Base-by-base conservation (phyloP, 2,797 vertebrate genomes). In the Toxotes lorentzi region DNA sequence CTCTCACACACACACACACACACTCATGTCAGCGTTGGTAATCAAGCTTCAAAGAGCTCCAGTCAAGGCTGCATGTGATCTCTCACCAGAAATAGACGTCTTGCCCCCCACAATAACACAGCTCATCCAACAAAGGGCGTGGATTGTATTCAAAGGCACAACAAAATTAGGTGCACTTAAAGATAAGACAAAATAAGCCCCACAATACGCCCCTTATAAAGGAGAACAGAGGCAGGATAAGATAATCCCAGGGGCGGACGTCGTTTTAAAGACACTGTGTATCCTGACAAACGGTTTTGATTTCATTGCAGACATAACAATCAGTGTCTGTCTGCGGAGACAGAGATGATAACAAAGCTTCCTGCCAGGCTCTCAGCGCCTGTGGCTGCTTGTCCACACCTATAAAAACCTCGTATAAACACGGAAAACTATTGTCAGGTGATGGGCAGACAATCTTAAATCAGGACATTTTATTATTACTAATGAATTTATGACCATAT, bases 251-350 rank as follows among this genome's bases (percentile, higher is more conserved):
- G 23, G 70, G 67, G 63, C n/a, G 81, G 81, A 81, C 79, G 66
- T 73, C 32, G 1, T 70, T 78, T 90, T 79, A 83, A 79, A 88
- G 72, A 53, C 78, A 83, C 41, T 84, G 80, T 73, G 58, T 30
- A 59, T 67, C 63, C 61, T 79, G 51, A 61, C 67, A 78, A 77
- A 79, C 59, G 38, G 65, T 57, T 85, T 68, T 82, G 78, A 82
- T 74, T 79, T 76, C 68, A 70, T 10, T 73, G 68, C 65, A 79
- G 63, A 61, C 32, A 64, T 48, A 81, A 82, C 81, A 86, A 77
- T 74, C 54, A 41, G 63, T 76, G 38, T 73, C 50, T 74, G 67
- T 79, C 38, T 61, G 54, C 43, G 54, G 48, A 53, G 50, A 30
- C 27, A 40, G 47, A 4, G 23, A 57, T 2, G 71, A 86, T 78